Base-by-base conservation (phyloP, 2,888 invertebrate species). In the Torymus auratus region DNA sequence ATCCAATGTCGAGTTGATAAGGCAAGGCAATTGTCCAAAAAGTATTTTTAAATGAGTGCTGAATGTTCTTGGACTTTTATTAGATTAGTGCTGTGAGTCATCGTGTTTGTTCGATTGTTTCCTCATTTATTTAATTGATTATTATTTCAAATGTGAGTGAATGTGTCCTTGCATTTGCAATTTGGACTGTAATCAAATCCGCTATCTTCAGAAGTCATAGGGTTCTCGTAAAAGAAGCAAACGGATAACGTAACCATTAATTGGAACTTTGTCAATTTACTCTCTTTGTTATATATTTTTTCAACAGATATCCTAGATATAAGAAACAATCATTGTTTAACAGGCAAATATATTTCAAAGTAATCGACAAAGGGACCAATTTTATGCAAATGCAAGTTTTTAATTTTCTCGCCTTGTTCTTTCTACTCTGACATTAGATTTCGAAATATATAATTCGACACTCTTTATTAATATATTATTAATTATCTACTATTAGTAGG, bases 401-500 rank as follows among this genome's bases (percentile, higher is more conserved):
- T 41, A 5, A 41, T 41, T 41, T 41, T 41, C 7, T 15, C 23
- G 7, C 50, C 56, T 2, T 1, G 50, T 53, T 64, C 60, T 41
- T 53, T 52, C 15, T 28, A 78, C 70, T 69, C 67, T 41, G 71
- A 64, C 62, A 72, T 52, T 62, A 68, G 68, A 61, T 68, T 28
- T 62, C 64, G 7, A 56, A 65, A 10, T 55, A 13, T 52, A 17
- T 52, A 74, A 64, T 20, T 77, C 65, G 55, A 76, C 58, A 69
- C 50, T 68, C 65, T 52, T 23, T 53, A 64, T 78, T 61, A 77
- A 71, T 64, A 56, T 68, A 75, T 67, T 67, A 28, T 56, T 67
- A 80, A 80, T 68, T 73, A 60, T 73, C 56, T 73, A 79, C 61
- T 60, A 83, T 84, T 84, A 83, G 80, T 86, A 85, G 85, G 84